These are phyloP conservation scores for Orientallactaga sibirica DNA, from an alignment of 2,797 vertebrate genomes.

Conservation along the genomic window DNA sequence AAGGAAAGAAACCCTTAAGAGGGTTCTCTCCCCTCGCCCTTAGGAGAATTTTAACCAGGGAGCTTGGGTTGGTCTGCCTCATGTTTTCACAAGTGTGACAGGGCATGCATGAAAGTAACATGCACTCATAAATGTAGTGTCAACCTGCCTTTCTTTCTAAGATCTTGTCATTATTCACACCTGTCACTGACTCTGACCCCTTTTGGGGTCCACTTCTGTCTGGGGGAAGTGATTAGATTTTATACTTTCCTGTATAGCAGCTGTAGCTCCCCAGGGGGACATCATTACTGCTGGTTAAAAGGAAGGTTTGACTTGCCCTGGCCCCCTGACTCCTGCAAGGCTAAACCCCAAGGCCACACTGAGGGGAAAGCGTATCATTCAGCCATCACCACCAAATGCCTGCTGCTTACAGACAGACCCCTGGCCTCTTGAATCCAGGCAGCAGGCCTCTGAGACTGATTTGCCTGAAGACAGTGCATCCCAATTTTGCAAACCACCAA, in stretches of 20 bases:
- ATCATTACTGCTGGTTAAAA: not conserved
- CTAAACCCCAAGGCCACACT: not conserved
- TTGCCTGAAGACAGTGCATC: not conserved
- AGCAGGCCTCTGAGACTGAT: not conserved
- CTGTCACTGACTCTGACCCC: not conserved
- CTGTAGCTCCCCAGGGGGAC: not conserved
- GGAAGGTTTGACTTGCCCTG: not conserved
- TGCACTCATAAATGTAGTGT: not conserved
- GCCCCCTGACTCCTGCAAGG: not conserved
- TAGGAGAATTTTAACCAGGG: not conserved
- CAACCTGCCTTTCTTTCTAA: not conserved
- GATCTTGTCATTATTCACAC: slow-evolving; percentile 24
- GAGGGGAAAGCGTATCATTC: not conserved
- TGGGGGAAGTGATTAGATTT: not conserved
- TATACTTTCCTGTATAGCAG: not conserved
- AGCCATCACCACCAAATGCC: not conserved
- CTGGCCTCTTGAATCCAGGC: not conserved
- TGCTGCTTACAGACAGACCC: not conserved
- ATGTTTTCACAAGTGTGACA: not conserved
- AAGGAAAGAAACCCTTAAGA: not conserved
- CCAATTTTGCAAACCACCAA: not conserved
- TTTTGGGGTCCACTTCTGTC: not conserved
- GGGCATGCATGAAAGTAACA: not conserved
- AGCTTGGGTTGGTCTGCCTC: not conserved
- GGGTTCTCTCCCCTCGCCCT: not conserved